Base-by-base conservation (phyloP, 2,113 vertebrate genomes). In the Reinhardtius hippoglossoides region DNA sequence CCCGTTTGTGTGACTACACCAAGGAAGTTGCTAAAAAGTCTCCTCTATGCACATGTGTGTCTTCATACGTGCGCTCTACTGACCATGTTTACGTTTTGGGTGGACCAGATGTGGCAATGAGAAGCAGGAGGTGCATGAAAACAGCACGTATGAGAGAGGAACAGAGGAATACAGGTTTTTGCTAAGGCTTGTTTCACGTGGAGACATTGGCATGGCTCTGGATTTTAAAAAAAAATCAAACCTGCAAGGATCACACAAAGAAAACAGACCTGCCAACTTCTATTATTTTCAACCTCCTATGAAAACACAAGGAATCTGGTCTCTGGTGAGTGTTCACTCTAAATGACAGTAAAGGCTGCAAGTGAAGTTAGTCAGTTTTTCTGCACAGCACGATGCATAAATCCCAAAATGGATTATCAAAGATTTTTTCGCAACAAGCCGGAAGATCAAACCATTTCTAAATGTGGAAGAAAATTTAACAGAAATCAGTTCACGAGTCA, bases 401-500 rank as follows among this genome's bases (percentile, higher is more conserved):
- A 37, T 57, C 67, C 61, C 1, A 3, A 37, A 67, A 20, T 64
- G 63, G 31, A 75, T 67, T 13, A 52, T 46, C 23, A 68, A 31
- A 62, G 55, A 64, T 65, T 78, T 31, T 31, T 71, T 31, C 21
- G 23, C 85, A 84, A 82, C 55, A 82, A 84, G 73, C 61, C 13
- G 2, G 60, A 21, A n/a, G 61, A 67, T 75, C 68, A 16, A 26
- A 87, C 87, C 68, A 71, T 74, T 86, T 81, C 88, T 84, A 84
- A 62, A 80, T 87, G 83, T 80, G 76, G 75, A 75, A 67, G 55
- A 74, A 52, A 71, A 78, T 76, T 57, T 71, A 60, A 82, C 14
- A 10, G 67, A 85, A 87, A 88, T 82, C 55, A 27, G 73, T 87
- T 87, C 74, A 80, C 50, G 74, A 74, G 78, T 83, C 87, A 88